Base-by-base conservation (phyloP, 1,140 invertebrate genomes). In the Homalodisca vitripennis region DNA sequence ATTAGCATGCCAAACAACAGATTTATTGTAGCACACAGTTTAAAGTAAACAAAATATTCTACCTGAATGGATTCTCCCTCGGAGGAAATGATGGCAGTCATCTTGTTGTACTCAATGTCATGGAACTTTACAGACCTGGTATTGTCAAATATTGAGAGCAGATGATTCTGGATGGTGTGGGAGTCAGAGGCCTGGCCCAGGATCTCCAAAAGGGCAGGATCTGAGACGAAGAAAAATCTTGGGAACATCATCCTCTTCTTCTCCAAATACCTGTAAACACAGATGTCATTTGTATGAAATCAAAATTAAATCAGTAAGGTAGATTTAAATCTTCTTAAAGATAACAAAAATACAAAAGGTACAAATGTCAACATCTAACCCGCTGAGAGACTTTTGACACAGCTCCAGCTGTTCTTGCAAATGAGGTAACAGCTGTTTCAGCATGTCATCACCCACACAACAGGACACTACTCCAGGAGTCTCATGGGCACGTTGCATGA, bases 221-320 rank as follows among this genome's bases (percentile, higher is more conserved):
- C 97, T 1, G 96, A 98, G 0, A 98, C 96, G 75, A 98, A 98
- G 83, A 98, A 98, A 77, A 98, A 98, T 74, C 97, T 83, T n/a
- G 96, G 96, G 80, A 98, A 98, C 88, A 97, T 91, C 79, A 95
- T 91, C 22, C 96, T 84, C 78, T 98, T 98, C 78, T 95, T 95
- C 77, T 98, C 97, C 30, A 98, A 82, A 80, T 98, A 98, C 20
- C 88, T 89, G 72, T 17, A 75, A 71, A 62, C n/a, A 41, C 17
- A 41, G 34, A 41, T 6, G 34, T 41, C 6, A 17, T 41, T n/a
- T n/a, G n/a, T n/a, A n/a, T n/a, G n/a, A n/a, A n/a, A n/a, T n/a
- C n/a, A n/a, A n/a, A n/a, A n/a, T n/a, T n/a, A n/a, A n/a, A n/a
- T n/a, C n/a, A n/a, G n/a, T n/a, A n/a, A n/a, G n/a, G n/a, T n/a